Evolutionary conservation across 1,140 invertebrate species (phyloP).

Genomic region (Schmidtea mediterranea): DNA sequence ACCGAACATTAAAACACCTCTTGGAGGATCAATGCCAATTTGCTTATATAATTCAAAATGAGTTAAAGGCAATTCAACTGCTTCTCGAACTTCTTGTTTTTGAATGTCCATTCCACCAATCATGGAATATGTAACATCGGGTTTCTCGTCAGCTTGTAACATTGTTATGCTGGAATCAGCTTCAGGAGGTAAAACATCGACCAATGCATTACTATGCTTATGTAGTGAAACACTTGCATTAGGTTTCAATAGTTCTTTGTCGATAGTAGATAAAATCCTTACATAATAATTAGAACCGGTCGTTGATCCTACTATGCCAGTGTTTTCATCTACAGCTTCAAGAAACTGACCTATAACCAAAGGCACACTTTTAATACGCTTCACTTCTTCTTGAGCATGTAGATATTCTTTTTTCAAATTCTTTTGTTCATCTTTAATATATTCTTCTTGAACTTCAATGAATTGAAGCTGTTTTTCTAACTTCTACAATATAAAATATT

Average conservation of each 20-base stretch:
- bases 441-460: slow-evolving; percentile 83
- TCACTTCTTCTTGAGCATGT: slow-evolving; percentile 86
- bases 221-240: slow-evolving; percentile 82
- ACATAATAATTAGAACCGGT: slow-evolving; percentile 88
- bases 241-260: slow-evolving; percentile 72
- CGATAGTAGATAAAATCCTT: slow-evolving; percentile 68
- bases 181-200: slow-evolving; percentile 82
- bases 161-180: slow-evolving; percentile 90
- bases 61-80: slow-evolving; percentile 82
- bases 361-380: slow-evolving; percentile 82
- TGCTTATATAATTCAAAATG: slow-evolving; percentile 98
- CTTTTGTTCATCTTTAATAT: slow-evolving; percentile 87
- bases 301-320: slow-evolving; percentile 60
- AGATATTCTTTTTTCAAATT: slow-evolving; percentile 59
- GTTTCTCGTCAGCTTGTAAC: slow-evolving; percentile 81
- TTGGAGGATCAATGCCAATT: slow-evolving; percentile 60
- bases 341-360: slow-evolving; percentile 89
- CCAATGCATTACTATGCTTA: slow-evolving; percentile 86
- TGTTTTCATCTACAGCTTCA: slow-evolving; percentile 89
- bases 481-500: slow-evolving; percentile 37
- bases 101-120: slow-evolving; percentile 99
- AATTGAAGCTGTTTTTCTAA: slow-evolving; percentile 78
- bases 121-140: slow-evolving; percentile 78
- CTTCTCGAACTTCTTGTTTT: slow-evolving; percentile 94
- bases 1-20: slow-evolving; percentile 91